Percentiles rank a stretch among this genome's conserved stretches.
phyloP scores from a whole-genome alignment of 2,797 vertebrate genomes.

The Sphaeramia orbicularis region DNA sequence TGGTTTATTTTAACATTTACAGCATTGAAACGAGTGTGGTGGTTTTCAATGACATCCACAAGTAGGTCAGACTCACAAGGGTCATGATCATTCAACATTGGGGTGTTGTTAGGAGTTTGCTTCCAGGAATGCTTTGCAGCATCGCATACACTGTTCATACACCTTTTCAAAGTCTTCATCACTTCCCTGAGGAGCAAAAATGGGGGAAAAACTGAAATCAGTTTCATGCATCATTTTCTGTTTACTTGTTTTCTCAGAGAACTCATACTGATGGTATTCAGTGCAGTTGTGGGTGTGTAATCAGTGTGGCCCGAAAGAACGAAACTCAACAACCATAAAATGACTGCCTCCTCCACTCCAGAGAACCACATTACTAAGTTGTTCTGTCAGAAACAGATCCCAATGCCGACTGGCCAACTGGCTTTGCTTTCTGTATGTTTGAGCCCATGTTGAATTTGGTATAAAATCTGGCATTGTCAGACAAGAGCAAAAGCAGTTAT shows the following conservation, averaged over 20 bases:
- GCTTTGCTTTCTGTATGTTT: slow-evolving; percentile 8
- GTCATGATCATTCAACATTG: neutral
- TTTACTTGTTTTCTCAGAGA: neutral
- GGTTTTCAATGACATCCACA: slow-evolving; percentile 13
- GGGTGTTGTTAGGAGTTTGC: slow-evolving; percentile 79
- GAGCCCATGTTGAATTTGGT: neutral
- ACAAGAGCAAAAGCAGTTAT: slow-evolving; percentile 11
- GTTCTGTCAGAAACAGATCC: slow-evolving; percentile 12
- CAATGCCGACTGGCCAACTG: slow-evolving; percentile 19
- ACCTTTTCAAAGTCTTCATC: slow-evolving; percentile 95
- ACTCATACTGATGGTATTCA: neutral
- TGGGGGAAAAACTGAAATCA: neutral
- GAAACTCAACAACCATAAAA: slow-evolving; percentile 5
- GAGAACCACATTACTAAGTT: neutral
- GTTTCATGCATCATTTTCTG: slow-evolving; percentile 7
- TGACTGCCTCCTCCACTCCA: neutral
- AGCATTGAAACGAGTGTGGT: slow-evolving; percentile 30
- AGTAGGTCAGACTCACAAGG: slow-evolving; percentile 1
- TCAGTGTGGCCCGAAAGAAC: neutral
- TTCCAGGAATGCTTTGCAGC: slow-evolving; percentile 94
- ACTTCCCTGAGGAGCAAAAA: slow-evolving; percentile 83
- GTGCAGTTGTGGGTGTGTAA: neutral
- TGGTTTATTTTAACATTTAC: slow-evolving; percentile 30
- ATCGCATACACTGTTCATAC: slow-evolving; percentile 94
- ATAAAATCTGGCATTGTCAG: neutral